A percentile compares a stretch with the other conserved stretches of the same genome.
Conservation (phyloP, 2,113 vertebrate genomes). For the Pterophyllum scalare region DNA sequence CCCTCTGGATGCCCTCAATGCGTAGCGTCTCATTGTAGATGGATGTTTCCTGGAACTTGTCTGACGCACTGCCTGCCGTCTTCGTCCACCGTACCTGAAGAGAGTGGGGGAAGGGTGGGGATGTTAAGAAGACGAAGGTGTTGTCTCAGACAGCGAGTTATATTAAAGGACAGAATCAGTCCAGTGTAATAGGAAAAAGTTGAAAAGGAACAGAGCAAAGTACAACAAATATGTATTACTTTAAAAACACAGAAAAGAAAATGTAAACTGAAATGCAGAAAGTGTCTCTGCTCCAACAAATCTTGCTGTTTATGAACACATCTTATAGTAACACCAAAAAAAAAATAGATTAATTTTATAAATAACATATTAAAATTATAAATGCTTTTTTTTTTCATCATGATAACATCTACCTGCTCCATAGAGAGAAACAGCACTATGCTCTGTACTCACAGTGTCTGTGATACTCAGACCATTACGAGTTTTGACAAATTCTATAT, state of each 20-base stretch:
- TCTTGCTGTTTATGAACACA: background rate
- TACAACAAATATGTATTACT: background rate
- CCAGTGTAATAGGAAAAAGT: constrained; percentile 2
- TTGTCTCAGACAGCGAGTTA: background rate
- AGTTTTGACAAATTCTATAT: constrained; percentile 67
- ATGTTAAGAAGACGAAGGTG: constrained; percentile 19
- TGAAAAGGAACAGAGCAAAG: background rate
- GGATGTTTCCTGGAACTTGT: constrained; percentile 98
- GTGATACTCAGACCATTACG: constrained; percentile 46
- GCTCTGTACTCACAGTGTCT: constrained; percentile 30
- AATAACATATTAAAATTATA: constrained; percentile 28
- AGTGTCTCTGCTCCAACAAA: background rate
- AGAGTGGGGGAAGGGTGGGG: background rate
- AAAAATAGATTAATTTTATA: constrained; percentile 19
- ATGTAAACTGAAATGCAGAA: background rate
- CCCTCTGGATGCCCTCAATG: constrained; percentile 91
- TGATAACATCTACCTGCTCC: constrained; percentile 49
- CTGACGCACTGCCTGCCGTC: constrained; percentile 94
- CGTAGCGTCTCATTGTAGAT: constrained; percentile 97
- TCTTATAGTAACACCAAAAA: background rate
- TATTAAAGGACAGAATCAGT: constrained; percentile 30
- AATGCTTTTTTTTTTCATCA: background rate
- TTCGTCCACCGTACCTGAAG: constrained; percentile 96
- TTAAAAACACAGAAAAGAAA: background rate
- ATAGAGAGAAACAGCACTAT: constrained; percentile 53